phyloP scores from a whole-genome alignment of 1,140 invertebrate genomes.

The Zelostemma sp. region DNA sequence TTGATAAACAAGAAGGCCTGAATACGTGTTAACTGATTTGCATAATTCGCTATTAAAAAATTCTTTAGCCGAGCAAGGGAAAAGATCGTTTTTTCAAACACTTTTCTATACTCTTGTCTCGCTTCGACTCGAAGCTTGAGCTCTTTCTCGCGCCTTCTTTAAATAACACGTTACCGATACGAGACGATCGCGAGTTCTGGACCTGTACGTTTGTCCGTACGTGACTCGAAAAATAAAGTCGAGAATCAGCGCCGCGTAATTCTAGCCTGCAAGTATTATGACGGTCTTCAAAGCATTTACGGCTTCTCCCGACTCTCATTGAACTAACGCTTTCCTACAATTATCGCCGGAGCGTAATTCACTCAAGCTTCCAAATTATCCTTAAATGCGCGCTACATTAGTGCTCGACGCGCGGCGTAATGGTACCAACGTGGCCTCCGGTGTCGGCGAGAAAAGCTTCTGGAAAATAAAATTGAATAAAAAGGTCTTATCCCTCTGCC shows the following conservation, averaged over 20 bases:
- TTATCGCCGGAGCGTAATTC: conserved; percentile 48
- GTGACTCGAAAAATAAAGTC: conserved; percentile 27
- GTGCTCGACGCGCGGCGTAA: conserved; percentile 13
- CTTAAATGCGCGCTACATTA: conserved; percentile 38
- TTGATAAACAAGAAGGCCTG: neutral
- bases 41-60: conserved; percentile 28
- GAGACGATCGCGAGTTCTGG: neutral
- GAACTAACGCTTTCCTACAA: conserved; percentile 35
- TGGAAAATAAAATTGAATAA: conserved; percentile 7
- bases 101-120: neutral
- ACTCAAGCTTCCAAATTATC: conserved; percentile 49
- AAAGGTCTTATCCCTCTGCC: too few species aligned
- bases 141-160: conserved; percentile 14
- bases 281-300: conserved; percentile 45
- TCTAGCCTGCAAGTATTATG: conserved; percentile 41
- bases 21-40: conserved; percentile 4
- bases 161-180: conserved; percentile 42
- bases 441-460: conserved; percentile 36
- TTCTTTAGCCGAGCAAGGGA: conserved; percentile 23
- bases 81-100: conserved; percentile 5
- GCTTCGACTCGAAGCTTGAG: neutral
- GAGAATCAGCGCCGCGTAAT: conserved; percentile 32
- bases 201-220: conserved; percentile 29
- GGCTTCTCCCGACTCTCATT: conserved; percentile 33
- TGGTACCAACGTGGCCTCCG: neutral